Percentiles rank a stretch among this genome's conserved stretches.
Evolutionary conservation across 2,797 vertebrate genomes (phyloP).

Genomic region (Calcarius lapponicus): DNA sequence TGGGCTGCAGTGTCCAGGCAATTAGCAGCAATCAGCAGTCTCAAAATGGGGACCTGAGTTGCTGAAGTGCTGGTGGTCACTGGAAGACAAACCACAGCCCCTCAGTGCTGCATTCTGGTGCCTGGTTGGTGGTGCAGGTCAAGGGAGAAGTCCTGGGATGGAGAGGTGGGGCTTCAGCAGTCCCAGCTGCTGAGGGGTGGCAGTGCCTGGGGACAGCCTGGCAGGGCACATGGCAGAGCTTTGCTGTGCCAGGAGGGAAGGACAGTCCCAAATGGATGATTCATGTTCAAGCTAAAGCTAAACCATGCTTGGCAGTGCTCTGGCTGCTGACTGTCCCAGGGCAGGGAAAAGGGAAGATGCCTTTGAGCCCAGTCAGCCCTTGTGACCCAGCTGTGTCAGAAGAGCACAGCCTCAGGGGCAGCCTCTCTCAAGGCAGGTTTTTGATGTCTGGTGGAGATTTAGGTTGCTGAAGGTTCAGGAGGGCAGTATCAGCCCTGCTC

Average conservation of each 20-base stretch:
- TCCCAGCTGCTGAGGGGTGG: not conserved
- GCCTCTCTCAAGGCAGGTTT: fast-evolving
- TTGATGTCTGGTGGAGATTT: not conserved
- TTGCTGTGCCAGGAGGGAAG: not conserved
- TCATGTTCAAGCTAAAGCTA: not conserved
- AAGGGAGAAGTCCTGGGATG: not conserved
- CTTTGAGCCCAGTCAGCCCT: not conserved
- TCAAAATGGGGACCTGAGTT: not conserved
- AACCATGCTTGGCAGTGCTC: not conserved
- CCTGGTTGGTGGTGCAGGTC: not conserved
- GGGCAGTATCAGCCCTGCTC: not conserved
- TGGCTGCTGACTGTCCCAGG: not conserved
- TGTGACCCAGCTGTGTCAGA: not conserved
- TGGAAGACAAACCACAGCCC: not conserved
- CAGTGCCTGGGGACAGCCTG: not conserved
- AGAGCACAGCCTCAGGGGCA: not conserved
- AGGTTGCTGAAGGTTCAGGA: not conserved
- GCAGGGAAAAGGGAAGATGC: not conserved
- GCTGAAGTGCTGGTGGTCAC: not conserved
- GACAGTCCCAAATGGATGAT: fast-evolving
- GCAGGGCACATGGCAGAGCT: not conserved
- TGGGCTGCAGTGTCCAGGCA: not conserved
- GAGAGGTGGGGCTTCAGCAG: not conserved
- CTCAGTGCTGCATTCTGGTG: not conserved
- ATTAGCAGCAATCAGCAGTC: not conserved